phyloP scores from a whole-genome alignment of 2,113 vertebrate genomes.

The Eonycteris spelaea region DNA sequence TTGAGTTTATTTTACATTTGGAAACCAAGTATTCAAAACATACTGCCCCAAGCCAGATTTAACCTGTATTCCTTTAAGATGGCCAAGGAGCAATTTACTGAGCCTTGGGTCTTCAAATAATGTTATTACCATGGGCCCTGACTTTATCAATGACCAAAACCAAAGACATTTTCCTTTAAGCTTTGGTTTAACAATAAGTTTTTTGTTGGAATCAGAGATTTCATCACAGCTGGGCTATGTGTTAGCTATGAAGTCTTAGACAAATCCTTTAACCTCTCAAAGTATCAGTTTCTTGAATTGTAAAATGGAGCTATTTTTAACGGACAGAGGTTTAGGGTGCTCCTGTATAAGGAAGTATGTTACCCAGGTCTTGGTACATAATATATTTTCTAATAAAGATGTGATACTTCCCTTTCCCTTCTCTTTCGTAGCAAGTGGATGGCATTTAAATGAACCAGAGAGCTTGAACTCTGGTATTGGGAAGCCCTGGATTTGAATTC shows the following conservation, averaged over 20 bases:
- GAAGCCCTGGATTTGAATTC: not conserved
- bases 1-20: constrained; percentile 61
- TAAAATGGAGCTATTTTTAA: not conserved
- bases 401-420: not conserved
- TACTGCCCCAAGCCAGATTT: constrained; percentile 17
- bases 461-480: not conserved
- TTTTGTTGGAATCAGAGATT: not conserved
- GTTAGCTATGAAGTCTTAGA: not conserved
- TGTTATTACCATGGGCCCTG: not conserved
- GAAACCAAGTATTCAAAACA: constrained; percentile 38
- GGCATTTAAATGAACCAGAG: not conserved
- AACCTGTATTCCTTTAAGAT: constrained; percentile 32
- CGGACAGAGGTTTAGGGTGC: not conserved
- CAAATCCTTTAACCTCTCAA: not conserved
- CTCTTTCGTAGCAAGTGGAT: not conserved
- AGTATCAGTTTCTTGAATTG: constrained; percentile 7
- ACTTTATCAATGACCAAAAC: constrained; percentile 31
- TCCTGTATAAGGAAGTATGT: not conserved
- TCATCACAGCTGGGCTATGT: not conserved
- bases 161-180: constrained; percentile 23
- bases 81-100: constrained; percentile 6
- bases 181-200: not conserved
- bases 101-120: constrained; percentile 31
- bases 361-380: not conserved
- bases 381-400: not conserved